phyloP scores from a whole-genome alignment of 2,888 invertebrate genomes.

The Diarsia dahlii region DNA sequence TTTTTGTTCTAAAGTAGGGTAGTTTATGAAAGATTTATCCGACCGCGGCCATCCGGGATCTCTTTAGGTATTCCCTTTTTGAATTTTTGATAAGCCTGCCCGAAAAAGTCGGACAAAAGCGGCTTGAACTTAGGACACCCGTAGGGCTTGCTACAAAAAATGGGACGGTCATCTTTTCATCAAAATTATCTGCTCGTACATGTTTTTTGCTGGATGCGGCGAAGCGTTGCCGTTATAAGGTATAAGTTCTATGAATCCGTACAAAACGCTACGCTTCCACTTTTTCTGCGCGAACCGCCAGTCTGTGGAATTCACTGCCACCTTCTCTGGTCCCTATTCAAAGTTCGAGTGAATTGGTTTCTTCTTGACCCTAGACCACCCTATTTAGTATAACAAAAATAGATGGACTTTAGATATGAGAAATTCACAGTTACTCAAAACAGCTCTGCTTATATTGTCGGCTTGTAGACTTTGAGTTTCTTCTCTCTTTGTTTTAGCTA shows the following conservation, averaged over 20 bases:
- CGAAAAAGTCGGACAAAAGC: slow-evolving; percentile 35
- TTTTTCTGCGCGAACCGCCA: too few relatives aligned
- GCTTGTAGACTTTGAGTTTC: too few relatives aligned
- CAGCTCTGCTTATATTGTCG: background rate
- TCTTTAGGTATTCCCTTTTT: slow-evolving; percentile 51
- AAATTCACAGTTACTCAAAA: background rate
- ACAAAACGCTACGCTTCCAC: too few relatives aligned
- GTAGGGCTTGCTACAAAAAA: slow-evolving; percentile 19
- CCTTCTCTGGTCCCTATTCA: too few relatives aligned
- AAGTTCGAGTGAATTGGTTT: too few relatives aligned
- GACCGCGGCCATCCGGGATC: slow-evolving; percentile 40
- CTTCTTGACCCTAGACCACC: too few relatives aligned
- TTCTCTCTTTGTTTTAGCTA: too few relatives aligned
- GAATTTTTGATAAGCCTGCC: slow-evolving; percentile 45
- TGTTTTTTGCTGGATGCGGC: background rate
- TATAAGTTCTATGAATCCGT: too few relatives aligned
- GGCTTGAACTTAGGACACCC: slow-evolving; percentile 22
- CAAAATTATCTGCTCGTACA: slow-evolving; percentile 12
- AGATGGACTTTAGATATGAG: background rate
- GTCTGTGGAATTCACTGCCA: too few relatives aligned
- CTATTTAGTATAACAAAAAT: too few relatives aligned
- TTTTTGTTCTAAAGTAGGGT: slow-evolving; percentile 42
- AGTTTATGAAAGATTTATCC: slow-evolving; percentile 49
- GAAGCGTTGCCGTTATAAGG: too few relatives aligned
- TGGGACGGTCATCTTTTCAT: slow-evolving; percentile 53